These are phyloP conservation scores for Thaumetopoea pityocampa DNA, from an alignment of 1,140 invertebrate species.

Conservation along the genomic window DNA sequence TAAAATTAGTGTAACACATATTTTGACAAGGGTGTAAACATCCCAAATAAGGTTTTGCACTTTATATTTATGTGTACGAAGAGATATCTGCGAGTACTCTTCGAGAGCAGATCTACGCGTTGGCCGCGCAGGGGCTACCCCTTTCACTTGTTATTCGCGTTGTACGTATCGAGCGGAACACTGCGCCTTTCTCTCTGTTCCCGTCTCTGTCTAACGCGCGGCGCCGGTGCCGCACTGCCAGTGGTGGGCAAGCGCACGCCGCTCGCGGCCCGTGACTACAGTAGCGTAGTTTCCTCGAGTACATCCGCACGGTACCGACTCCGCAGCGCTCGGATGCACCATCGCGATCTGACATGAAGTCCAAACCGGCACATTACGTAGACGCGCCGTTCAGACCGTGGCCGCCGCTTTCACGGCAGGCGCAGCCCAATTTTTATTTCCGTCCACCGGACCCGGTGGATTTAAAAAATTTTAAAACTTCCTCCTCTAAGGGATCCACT, in stretches of 20 bases:
- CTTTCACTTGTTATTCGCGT: slow-evolving; percentile 69
- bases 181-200: slow-evolving; percentile 64
- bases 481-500: slow-evolving; percentile 73
- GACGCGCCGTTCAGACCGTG: slow-evolving; percentile 75
- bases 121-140: slow-evolving; percentile 55
- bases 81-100: slow-evolving; percentile 38
- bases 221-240: slow-evolving; percentile 31
- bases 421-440: slow-evolving; percentile 77
- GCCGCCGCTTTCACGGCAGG: slow-evolving; percentile 78
- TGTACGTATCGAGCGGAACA: slow-evolving; percentile 59
- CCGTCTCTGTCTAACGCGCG: slow-evolving; percentile 57
- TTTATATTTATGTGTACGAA: slow-evolving; percentile 18
- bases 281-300: slow-evolving; percentile 58
- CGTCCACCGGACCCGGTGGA: slow-evolving; percentile 75
- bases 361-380: slow-evolving; percentile 70
- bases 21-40: slow-evolving; percentile 8
- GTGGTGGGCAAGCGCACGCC: slow-evolving; percentile 51
- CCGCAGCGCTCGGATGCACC: slow-evolving; percentile 56
- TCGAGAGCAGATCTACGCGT: slow-evolving; percentile 31
- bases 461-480: slow-evolving; percentile 67
- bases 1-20: too few species aligned
- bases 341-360: slow-evolving; percentile 67
- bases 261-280: slow-evolving; percentile 46
- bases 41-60: slow-evolving; percentile 7
- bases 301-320: slow-evolving; percentile 62